These are phyloP conservation scores for Rhimphoctona megacephalus DNA, from an alignment of 2,888 invertebrate genomes.

Conservation along the genomic window DNA sequence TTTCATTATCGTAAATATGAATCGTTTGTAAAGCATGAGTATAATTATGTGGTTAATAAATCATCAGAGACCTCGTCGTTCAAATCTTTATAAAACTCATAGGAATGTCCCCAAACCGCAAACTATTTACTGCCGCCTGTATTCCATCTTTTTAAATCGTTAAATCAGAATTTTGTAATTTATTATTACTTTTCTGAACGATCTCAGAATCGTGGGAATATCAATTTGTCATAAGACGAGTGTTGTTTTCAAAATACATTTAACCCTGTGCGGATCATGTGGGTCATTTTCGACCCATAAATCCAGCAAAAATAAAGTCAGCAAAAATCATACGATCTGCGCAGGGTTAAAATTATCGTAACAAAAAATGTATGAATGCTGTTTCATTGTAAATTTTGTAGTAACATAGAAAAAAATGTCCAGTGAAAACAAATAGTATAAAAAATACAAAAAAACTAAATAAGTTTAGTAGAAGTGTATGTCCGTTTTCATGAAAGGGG, in stretches of 20 bases:
- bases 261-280: too few species aligned
- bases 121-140: not conserved
- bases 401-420: too few species aligned
- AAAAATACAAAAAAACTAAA: too few species aligned
- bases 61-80: constrained; percentile 5
- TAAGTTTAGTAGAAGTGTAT: too few species aligned
- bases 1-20: constrained; percentile 12
- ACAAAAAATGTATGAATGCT: not conserved
- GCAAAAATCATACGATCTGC: too few species aligned
- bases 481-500: too few species aligned
- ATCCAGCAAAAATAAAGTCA: too few species aligned
- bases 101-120: constrained; percentile 35
- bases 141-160: not conserved
- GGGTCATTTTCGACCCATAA: too few species aligned
- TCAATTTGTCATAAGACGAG: not conserved
- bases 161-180: constrained; percentile 14
- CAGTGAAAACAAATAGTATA: too few species aligned
- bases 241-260: constrained; percentile 7
- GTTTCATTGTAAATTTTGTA: too few species aligned
- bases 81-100: not conserved
- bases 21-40: not conserved
- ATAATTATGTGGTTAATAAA: constrained; percentile 14
- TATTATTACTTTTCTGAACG: not conserved
- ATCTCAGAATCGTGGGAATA: constrained; percentile 30
- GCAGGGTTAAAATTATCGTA: not conserved